Evolutionary conservation across 1,140 invertebrate species (phyloP).

Genomic region (Drosophila novamexicana): DNA sequence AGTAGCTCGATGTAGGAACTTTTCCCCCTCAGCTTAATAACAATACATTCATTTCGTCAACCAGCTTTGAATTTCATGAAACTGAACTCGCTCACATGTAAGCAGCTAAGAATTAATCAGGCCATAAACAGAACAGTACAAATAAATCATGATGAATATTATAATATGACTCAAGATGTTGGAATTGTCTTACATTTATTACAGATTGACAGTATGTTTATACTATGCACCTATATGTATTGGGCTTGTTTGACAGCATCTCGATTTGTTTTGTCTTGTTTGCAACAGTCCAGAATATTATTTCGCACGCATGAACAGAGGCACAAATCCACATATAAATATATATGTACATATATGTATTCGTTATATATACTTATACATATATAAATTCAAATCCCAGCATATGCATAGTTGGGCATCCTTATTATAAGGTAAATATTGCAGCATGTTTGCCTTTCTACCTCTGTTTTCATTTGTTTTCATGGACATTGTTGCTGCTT

Average conservation of each 20-base stretch:
- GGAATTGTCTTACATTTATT: conserved; percentile 24
- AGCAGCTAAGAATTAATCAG: conserved; percentile 9
- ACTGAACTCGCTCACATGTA: not conserved
- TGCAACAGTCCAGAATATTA: not conserved
- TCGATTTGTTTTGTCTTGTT: conserved; percentile 32
- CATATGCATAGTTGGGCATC: conserved; percentile 29
- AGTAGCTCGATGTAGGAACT: conserved; percentile 18
- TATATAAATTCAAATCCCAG: not conserved
- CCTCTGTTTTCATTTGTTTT: conserved; percentile 9
- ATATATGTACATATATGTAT: not conserved
- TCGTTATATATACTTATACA: not conserved
- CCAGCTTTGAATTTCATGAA: conserved; percentile 53
- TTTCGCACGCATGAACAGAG: not conserved
- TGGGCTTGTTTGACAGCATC: conserved; percentile 24
- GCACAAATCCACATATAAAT: not conserved
- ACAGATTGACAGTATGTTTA: conserved; percentile 11
- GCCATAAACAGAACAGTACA: conserved; percentile 1
- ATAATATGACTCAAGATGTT: conserved; percentile 33
- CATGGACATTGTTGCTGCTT: not conserved
- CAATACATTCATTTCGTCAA: conserved; percentile 50
- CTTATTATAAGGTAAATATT: conserved; percentile 42
- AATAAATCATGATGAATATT: conserved; percentile 52
- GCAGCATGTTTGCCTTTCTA: conserved; percentile 37
- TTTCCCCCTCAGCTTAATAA: conserved; percentile 39
- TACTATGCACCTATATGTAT: not conserved